Evolutionary conservation across 2,797 vertebrate species (phyloP).

Genomic region (Karalla daura): DNA sequence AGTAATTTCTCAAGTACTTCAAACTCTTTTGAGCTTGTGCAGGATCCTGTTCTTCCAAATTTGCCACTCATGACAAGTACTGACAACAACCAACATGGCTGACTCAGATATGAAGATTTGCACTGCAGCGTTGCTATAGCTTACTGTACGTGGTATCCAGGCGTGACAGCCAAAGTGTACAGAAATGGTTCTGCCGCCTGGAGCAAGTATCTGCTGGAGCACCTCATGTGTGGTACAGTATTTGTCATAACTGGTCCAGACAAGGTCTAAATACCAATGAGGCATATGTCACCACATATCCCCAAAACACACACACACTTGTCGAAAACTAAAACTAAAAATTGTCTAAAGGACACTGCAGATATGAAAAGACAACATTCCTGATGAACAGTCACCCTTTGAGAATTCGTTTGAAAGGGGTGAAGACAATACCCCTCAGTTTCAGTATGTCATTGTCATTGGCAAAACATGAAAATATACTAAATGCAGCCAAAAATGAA

Average conservation of each 20-base stretch:
- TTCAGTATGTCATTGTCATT: too few relatives aligned
- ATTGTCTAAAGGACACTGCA: conserved; percentile 13
- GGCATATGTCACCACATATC: conserved; percentile 44
- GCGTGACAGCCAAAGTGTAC: conserved; percentile 50
- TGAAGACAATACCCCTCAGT: background rate
- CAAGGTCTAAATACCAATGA: conserved; percentile 48
- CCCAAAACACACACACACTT: conserved; percentile 28
- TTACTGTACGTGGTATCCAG: conserved; percentile 65
- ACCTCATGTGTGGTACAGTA: conserved; percentile 24
- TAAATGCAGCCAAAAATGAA: background rate
- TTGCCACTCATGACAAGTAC: conserved; percentile 43
- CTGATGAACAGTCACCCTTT: background rate
- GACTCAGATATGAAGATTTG: conserved; percentile 44
- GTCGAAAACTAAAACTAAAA: conserved; percentile 14
- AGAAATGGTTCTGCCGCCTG: conserved; percentile 58
- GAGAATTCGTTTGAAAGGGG: fast-evolving
- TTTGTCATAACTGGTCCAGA: conserved; percentile 70
- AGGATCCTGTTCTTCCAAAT: conserved; percentile 9
- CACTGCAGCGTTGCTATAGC: conserved; percentile 49
- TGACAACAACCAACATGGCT: conserved; percentile 37
- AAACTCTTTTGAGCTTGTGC: conserved; percentile 3
- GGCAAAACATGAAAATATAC: background rate
- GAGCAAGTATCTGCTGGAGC: conserved; percentile 34
- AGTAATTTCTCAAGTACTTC: conserved; percentile 12
- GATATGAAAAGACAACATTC: background rate